Evolutionary conservation across 1,140 invertebrate genomes (phyloP).

Genomic region (Nilaparvata lugens): DNA sequence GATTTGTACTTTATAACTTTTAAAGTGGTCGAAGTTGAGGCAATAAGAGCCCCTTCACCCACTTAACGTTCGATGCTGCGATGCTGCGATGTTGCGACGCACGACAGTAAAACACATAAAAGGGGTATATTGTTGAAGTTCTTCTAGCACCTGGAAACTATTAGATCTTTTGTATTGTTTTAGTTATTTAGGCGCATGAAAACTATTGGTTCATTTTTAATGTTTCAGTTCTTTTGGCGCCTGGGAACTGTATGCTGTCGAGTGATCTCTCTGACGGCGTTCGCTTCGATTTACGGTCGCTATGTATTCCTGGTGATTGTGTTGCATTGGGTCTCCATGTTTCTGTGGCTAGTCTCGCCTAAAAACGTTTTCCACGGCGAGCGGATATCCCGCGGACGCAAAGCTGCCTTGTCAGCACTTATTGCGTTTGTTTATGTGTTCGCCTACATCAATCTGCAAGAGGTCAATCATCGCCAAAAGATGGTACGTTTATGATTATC

Average conservation of each 20-base stretch:
- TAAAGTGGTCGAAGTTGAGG: too few species aligned
- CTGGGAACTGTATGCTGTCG: conserved; percentile 77
- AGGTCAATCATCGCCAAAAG: conserved; percentile 66
- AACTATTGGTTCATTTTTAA: too few species aligned
- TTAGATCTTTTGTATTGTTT: too few species aligned
- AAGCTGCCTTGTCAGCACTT: conserved; percentile 56
- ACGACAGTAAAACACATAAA: too few species aligned
- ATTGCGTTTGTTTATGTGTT: conserved; percentile 82
- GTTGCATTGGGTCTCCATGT: conserved; percentile 69
- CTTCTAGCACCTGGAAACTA: too few species aligned
- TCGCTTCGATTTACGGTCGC: conserved; percentile 73
- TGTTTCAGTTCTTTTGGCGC: conserved; percentile 61
- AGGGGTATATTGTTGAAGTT: too few species aligned
- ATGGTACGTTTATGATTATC: conserved; percentile 44
- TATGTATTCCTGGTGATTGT: conserved; percentile 72
- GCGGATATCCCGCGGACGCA: conserved; percentile 52
- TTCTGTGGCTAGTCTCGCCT: conserved; percentile 78
- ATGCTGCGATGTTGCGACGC: too few species aligned
- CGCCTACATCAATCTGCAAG: conserved; percentile 82
- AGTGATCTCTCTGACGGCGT: conserved; percentile 70
- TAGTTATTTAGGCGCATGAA: too few species aligned
- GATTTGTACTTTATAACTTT: too few species aligned
- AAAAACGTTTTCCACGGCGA: conserved; percentile 74
- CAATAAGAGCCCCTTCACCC: too few species aligned
- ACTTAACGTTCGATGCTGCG: too few species aligned